A percentile compares a stretch with the other conserved stretches of the same genome.
phyloP scores from a whole-genome alignment of 2,888 invertebrate species.

The Synanthedon vespiformis region DNA sequence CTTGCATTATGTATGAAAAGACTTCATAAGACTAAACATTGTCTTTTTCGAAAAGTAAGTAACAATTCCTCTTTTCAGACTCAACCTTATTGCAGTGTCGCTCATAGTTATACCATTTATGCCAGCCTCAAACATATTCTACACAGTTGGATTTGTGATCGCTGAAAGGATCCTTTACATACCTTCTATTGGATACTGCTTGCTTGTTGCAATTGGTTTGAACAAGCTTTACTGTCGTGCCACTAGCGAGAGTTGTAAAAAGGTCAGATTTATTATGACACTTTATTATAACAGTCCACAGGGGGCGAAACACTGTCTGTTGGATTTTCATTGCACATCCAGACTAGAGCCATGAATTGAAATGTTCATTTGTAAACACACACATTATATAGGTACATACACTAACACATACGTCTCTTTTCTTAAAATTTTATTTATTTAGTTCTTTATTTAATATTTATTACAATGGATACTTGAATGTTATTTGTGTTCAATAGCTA shows the following conservation, averaged over 20 bases:
- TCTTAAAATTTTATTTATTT: too few species aligned
- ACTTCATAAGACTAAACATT: too few species aligned
- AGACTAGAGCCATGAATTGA: too few species aligned
- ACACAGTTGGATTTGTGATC: slow-evolving; percentile 90
- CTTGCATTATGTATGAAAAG: not conserved
- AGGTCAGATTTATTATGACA: not conserved
- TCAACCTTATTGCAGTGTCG: slow-evolving; percentile 67
- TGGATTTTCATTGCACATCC: too few species aligned
- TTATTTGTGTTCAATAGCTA: too few species aligned
- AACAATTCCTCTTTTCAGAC: slow-evolving; percentile 33
- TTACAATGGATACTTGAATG: too few species aligned
- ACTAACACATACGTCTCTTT: too few species aligned
- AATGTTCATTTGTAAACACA: too few species aligned
- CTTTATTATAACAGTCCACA: too few species aligned
- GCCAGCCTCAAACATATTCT: slow-evolving; percentile 86
- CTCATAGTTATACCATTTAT: slow-evolving; percentile 81
- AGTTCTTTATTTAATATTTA: too few species aligned
- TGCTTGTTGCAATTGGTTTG: slow-evolving; percentile 76
- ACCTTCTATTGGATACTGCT: slow-evolving; percentile 84
- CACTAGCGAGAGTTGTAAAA: not conserved
- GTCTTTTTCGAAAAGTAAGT: not conserved
- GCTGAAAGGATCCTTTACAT: slow-evolving; percentile 89
- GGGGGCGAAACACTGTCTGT: too few species aligned
- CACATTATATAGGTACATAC: too few species aligned
- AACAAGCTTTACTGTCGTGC: slow-evolving; percentile 22